Evolutionary conservation across 2,888 invertebrate species (phyloP).

Genomic region (Coenonympha glycerion): DNA sequence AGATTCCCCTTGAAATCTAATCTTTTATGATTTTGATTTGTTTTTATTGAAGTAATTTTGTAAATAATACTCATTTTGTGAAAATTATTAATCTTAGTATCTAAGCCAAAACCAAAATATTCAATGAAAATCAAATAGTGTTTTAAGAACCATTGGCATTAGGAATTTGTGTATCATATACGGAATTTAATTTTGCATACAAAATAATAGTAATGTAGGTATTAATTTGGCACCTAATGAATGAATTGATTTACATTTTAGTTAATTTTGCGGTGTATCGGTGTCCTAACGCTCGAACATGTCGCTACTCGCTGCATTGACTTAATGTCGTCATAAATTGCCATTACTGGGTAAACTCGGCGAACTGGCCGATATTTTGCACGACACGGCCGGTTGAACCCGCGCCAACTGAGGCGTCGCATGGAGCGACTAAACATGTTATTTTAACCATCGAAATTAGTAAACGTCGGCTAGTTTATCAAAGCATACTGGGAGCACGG

Average conservation of each 20-base stretch:
- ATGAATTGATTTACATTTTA: not conserved
- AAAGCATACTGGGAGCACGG: not conserved
- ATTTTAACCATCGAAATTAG: conserved; percentile 5
- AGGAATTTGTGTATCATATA: too few relatives aligned
- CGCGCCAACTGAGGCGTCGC: conserved; percentile 8
- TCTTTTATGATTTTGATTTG: too few relatives aligned
- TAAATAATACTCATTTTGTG: too few relatives aligned
- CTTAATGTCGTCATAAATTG: conserved; percentile 12
- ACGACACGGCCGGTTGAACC: conserved; percentile 7
- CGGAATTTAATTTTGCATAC: too few relatives aligned
- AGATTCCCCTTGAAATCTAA: too few relatives aligned
- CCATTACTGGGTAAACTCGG: conserved; percentile 11
- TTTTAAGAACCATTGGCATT: too few relatives aligned
- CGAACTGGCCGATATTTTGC: conserved; percentile 11
- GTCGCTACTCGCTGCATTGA: conserved; percentile 11
- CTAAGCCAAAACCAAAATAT: too few relatives aligned
- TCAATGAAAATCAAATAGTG: too few relatives aligned
- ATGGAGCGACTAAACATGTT: not conserved
- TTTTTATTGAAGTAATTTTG: too few relatives aligned
- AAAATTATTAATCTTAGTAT: too few relatives aligned
- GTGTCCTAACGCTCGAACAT: conserved; percentile 1
- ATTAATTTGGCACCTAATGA: too few relatives aligned
- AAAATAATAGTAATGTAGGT: too few relatives aligned
- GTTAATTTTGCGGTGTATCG: conserved; percentile 1
- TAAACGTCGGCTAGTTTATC: not conserved